Base-by-base conservation (phyloP, 1,140 invertebrate species). In the Aradophagus sp. region DNA sequence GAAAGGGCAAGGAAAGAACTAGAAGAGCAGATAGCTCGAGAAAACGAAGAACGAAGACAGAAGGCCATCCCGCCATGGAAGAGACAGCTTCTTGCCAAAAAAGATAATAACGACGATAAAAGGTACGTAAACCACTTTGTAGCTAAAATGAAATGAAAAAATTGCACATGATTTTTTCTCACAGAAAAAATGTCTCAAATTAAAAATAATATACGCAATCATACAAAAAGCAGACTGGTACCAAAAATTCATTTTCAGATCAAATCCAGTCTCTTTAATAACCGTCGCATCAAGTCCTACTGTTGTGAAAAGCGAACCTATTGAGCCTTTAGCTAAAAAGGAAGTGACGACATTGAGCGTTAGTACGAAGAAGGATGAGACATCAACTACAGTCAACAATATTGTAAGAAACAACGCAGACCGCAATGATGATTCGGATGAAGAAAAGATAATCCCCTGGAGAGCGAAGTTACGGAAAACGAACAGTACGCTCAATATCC, bases 41-140 rank as follows among this genome's bases (percentile, higher is more conserved):
- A 97, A 76, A 93, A 93, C 1, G 95, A 97, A 83, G 92, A 94
- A 68, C 91, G 93, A 66, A 87, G 94, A 73, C 88, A 95, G 23
- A 92, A 93, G 41, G 89, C 94, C 13, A 94, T 98, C 73, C 96
- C 96, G 0, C 91, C 93, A 8, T 98, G 96, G 96, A 97, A 97
- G 81, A 87, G 95, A 38, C 95, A 97, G 76, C 84, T 98, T 5
- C 82, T 97, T 50, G 91, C 92, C 31, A 90, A 93, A 68, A 91
- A 94, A 76, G 93, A 95, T 76, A n/a, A n/a, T n/a, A 89, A 88
- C 16, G 91, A 93, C 72, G 88, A 88, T 66, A 90, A 91, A 83
- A 92, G 89, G 91, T 67, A 29, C 17, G 27, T 29, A n/a, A n/a
- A n/a, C n/a, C n/a, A n/a, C n/a, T n/a, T n/a, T n/a, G n/a, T n/a